phyloP scores from a whole-genome alignment of 2,113 vertebrate species.

The Erythrocebus patas region DNA sequence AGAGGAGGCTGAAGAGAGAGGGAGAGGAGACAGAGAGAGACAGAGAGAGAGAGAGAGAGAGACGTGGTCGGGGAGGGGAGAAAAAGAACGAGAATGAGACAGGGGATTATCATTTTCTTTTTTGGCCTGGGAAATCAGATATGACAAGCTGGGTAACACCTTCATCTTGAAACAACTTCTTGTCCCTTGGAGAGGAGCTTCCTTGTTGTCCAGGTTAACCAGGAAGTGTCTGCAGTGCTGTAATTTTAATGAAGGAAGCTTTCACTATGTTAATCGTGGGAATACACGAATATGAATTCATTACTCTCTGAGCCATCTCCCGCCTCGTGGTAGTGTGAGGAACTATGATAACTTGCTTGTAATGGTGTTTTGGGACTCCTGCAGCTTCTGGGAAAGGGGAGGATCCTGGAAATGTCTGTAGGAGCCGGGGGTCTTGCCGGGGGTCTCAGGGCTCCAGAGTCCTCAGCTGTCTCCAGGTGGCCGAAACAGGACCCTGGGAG shows the following conservation, averaged over 20 bases:
- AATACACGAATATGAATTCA: conserved; percentile 27
- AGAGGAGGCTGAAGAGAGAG: rapidly evolving
- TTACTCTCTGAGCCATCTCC: background rate
- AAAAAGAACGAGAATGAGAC: background rate
- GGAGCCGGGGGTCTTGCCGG: background rate
- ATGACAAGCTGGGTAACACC: background rate
- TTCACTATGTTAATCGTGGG: conserved; percentile 42
- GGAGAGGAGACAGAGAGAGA: too few relatives aligned
- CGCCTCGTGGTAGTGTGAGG: rapidly evolving
- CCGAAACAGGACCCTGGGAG: rapidly evolving
- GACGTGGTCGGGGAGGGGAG: too few relatives aligned
- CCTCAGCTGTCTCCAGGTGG: background rate
- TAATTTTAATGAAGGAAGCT: conserved; percentile 49
- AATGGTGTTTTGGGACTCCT: background rate
- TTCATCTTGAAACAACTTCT: conserved; percentile 32
- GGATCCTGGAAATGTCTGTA: background rate
- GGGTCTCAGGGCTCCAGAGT: background rate
- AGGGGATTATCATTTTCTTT: background rate
- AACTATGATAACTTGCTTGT: background rate
- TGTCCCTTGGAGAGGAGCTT: background rate
- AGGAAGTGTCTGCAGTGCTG: background rate
- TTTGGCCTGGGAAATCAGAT: background rate
- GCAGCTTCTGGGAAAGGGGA: background rate
- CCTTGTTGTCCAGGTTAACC: background rate
- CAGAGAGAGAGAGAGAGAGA: too few relatives aligned